Conservation (phyloP, 2,113 vertebrate species). For the Pomatorhinus ruficollis region DNA sequence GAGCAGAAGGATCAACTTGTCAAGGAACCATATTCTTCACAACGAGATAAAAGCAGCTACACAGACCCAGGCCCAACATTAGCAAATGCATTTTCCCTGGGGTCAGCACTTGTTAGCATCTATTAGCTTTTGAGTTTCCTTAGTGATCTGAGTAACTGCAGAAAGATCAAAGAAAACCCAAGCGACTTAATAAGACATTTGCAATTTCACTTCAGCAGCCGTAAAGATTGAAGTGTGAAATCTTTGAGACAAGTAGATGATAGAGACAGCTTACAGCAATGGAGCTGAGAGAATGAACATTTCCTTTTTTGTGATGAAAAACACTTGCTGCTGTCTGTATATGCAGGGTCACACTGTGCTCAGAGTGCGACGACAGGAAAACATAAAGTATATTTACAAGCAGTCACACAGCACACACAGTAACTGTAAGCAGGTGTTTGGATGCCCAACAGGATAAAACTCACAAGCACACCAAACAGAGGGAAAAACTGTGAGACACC, state of each 20-base stretch:
- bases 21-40: neutral
- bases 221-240: neutral
- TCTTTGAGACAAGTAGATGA: neutral
- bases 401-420: neutral
- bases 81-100: neutral
- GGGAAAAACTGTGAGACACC: neutral
- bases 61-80: neutral
- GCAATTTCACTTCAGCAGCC: conserved; percentile 15
- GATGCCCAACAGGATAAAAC: neutral
- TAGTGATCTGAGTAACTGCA: neutral
- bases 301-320: neutral
- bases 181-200: conserved; percentile 36
- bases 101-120: neutral
- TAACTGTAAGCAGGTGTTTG: neutral
- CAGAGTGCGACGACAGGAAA: neutral
- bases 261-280: neutral
- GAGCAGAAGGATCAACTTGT: neutral
- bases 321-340: neutral
- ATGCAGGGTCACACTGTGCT: neutral
- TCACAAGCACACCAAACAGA: neutral
- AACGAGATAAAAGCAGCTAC: neutral
- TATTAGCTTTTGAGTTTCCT: conserved; percentile 34
- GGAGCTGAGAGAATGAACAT: neutral
- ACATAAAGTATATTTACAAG: neutral
- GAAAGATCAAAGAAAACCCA: conserved; percentile 41